Evolutionary conservation across 2,113 vertebrate species (phyloP).

Genomic region (rat (Rattus norvegicus)): GRCr8 NC_086023.1:130425001-130425500

Average conservation of each 20-base stretch:
- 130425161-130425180: not conserved
- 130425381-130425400: not conserved
- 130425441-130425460: constrained; percentile 28
- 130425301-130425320: not conserved
- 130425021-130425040: not conserved
- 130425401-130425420: constrained; percentile 8
- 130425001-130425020: constrained; percentile 28
- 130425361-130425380: not conserved
- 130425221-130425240: constrained; percentile 8
- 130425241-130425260: not conserved
- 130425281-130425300: not conserved
- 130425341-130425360: not conserved
- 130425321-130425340: not conserved
- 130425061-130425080: not conserved
- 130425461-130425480: not conserved
- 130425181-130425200: constrained; percentile 3
- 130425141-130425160: not conserved
- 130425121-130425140: too few relatives aligned
- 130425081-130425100: constrained; percentile 44
- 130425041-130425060: constrained; percentile 37
- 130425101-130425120: not conserved
- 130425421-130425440: constrained; percentile 28
- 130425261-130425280: not conserved
- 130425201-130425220: constrained; percentile 9
- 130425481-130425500: not conserved